Conservation (phyloP, 2,888 invertebrate species). For the Archips xylosteana region DNA sequence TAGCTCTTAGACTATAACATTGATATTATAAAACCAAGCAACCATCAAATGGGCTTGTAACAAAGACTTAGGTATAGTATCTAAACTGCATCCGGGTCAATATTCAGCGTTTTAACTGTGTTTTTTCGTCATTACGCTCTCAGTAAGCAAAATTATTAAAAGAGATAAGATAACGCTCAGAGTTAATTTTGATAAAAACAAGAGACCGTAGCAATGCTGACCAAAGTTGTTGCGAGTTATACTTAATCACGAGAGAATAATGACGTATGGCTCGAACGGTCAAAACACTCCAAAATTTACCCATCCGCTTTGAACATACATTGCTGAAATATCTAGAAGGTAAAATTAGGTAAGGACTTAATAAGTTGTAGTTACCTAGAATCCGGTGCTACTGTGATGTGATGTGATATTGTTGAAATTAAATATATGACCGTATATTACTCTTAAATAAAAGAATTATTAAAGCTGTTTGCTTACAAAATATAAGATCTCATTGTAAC, state of each 20-base stretch:
- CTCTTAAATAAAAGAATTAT: background rate
- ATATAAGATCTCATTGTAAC: background rate
- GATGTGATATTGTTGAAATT: slow-evolving; percentile 9
- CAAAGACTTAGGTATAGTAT: slow-evolving; percentile 53
- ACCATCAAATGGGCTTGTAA: slow-evolving; percentile 78
- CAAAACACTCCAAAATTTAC: no score
- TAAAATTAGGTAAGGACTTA: background rate
- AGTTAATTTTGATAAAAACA: no score
- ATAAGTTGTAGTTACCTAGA: background rate
- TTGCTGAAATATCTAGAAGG: background rate
- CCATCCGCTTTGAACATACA: background rate
- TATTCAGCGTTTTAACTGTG: no score
- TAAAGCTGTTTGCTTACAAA: background rate
- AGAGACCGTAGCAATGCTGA: no score
- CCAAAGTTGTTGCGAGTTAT: no score
- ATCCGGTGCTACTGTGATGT: background rate
- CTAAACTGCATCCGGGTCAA: slow-evolving; percentile 45
- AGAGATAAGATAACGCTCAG: no score
- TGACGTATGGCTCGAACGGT: no score
- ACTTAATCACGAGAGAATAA: no score
- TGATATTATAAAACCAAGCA: slow-evolving; percentile 57
- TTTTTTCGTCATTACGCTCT: no score
- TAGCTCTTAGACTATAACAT: slow-evolving; percentile 39
- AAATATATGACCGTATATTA: background rate
- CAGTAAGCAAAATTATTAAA: no score